These are phyloP conservation scores for Galemys pyrenaicus DNA, from an alignment of 2,113 vertebrate species.

Conservation along the genomic window DNA sequence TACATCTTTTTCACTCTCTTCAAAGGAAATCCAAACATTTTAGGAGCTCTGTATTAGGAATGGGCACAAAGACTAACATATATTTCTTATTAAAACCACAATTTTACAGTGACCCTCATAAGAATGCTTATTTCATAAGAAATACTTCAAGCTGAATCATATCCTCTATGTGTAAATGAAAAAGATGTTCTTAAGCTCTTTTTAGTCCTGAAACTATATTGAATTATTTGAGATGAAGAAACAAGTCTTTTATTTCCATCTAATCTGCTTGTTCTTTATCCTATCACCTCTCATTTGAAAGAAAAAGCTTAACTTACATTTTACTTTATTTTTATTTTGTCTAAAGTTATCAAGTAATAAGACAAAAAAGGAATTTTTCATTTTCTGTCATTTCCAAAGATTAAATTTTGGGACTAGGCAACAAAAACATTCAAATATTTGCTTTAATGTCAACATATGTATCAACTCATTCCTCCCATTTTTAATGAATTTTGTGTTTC, in stretches of 20 bases:
- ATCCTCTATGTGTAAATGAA: neutral
- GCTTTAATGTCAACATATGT: neutral
- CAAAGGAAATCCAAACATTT: neutral
- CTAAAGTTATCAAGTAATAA: neutral
- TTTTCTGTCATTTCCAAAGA: slow-evolving; percentile 25
- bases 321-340: neutral
- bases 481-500: neutral
- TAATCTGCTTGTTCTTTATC: neutral
- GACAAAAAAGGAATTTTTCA: neutral
- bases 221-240: neutral
- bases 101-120: neutral
- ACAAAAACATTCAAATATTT: neutral
- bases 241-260: neutral
- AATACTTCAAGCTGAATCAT: neutral
- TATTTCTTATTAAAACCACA: neutral
- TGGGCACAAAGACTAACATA: neutral
- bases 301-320: neutral
- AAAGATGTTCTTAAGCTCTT: neutral
- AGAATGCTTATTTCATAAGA: no score
- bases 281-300: neutral
- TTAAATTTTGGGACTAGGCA: neutral
- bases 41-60: neutral
- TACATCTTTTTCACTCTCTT: neutral
- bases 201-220: neutral
- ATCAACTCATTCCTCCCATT: neutral